Evolutionary conservation across 2,888 invertebrate species (phyloP), one percentile per base, ranked within the genome.

Genomic region (Eupithecia inturbata): DNA sequence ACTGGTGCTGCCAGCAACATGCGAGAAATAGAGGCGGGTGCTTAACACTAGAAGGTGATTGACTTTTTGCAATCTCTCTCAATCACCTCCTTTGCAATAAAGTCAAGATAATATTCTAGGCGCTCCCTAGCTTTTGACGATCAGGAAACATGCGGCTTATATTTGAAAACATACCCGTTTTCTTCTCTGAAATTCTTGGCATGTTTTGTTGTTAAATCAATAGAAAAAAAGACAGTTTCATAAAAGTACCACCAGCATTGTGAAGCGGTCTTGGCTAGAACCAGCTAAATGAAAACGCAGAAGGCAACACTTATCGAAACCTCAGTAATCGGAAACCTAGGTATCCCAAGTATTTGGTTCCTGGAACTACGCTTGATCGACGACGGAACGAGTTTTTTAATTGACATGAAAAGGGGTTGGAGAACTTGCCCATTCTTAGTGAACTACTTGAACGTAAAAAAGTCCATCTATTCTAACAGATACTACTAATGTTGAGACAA

Each of bases 311-410:
- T n/a, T 71, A 57, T 28, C 70, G 68, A 74, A 73, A 74, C 63
- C 67, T 64, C 71, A 73, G 76, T 64, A 64, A 73, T 76, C 67
- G 69, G 71, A 53, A 71, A 76, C 45, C 45, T 45, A 76, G 67
- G 57, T 64, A 74, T 74, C 71, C 70, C 71, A 60, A 71, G 63
- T 70, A 74, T 74, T 66, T 60, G 60, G 62, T 76, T 76, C 68
- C 66, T 73, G 73, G 76, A 76, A 73, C 76, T 68, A 71, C 63
- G 69, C 68, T 67, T 26, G 62, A 71, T 62, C 70, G 19, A 28
- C 31, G 69, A 68, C 53, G 39, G 28, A 75, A 68, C 68, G 64
- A 64, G 75, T 70, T 41, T 39, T 53, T 39, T 63, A 70, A 71
- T 68, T 45, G 67, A 71, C 62, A 28, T 68, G 31, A 71, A 74